These are phyloP conservation scores for Eulimnadia texana DNA, from an alignment of 1,140 invertebrate genomes.

Conservation along the genomic window DNA sequence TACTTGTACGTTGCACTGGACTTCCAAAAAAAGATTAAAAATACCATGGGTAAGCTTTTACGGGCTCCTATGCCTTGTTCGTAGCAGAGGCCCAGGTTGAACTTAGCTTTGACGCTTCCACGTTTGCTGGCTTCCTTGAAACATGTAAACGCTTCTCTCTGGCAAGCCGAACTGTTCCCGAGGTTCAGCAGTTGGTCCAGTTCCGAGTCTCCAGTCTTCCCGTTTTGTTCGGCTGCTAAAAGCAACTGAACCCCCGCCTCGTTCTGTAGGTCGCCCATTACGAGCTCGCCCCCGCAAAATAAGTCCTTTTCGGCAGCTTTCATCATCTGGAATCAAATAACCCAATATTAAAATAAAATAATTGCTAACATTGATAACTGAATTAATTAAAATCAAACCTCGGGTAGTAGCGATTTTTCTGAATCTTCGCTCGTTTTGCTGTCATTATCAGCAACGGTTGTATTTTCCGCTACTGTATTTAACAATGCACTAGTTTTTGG, in stretches of 20 bases:
- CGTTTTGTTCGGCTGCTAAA: not conserved
- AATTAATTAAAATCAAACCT: not conserved
- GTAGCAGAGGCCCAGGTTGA: slow-evolving; percentile 13
- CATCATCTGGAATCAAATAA: not conserved
- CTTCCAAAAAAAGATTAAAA: not conserved
- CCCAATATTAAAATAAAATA: not conserved
- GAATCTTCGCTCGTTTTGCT: no score
- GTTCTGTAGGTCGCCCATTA: not conserved
- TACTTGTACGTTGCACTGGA: not conserved
- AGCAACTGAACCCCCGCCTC: not conserved
- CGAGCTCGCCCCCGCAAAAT: not conserved
- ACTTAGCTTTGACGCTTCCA: slow-evolving; percentile 1
- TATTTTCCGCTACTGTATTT: not conserved
- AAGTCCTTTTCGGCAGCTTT: not conserved
- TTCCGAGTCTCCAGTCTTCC: not conserved
- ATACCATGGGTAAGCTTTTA: not conserved
- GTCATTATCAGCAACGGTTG: no score
- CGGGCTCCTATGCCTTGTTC: slow-evolving; percentile 12
- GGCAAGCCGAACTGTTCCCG: not conserved
- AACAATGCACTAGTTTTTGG: not conserved
- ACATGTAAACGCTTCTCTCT: slow-evolving; percentile 12
- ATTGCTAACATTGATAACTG: not conserved
- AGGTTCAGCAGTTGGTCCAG: not conserved
- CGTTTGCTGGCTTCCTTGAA: not conserved
- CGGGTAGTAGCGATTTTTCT: no score